phyloP scores from a whole-genome alignment of 2,797 vertebrate species.

The Mus caroli region DNA sequence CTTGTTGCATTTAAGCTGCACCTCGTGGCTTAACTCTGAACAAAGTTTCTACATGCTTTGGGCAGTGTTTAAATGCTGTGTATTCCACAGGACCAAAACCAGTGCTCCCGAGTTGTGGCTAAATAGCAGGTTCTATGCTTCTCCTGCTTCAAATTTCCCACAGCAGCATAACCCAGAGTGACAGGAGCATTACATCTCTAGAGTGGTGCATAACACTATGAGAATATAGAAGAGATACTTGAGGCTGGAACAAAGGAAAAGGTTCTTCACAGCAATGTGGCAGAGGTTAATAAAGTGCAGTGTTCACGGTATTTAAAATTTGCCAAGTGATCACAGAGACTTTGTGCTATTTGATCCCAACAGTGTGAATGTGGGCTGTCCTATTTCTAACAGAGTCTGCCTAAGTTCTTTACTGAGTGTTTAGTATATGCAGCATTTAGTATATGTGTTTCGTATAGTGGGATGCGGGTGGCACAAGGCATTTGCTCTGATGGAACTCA shows the following conservation, averaged over 20 bases:
- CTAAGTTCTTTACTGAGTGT: background rate
- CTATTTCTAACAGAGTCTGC: background rate
- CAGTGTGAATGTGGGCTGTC: background rate
- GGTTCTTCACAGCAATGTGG: background rate
- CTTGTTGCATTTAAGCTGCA: background rate
- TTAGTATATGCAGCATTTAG: too few species aligned
- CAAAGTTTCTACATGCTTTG: background rate
- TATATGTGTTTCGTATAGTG: background rate
- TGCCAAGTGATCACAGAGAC: slow-evolving; percentile 4
- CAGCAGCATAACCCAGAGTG: background rate
- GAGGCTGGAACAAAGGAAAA: background rate
- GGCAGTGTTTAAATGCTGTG: background rate
- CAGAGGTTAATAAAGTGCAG: background rate
- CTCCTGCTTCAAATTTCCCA: slow-evolving; percentile 34
- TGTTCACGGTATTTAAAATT: background rate
- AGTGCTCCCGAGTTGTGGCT: background rate
- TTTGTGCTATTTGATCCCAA: background rate
- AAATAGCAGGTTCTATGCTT: slow-evolving; percentile 32
- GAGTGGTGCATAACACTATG: background rate
- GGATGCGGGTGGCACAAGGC: too few species aligned
- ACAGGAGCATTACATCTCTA: background rate
- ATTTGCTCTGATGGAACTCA: background rate
- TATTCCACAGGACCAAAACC: background rate
- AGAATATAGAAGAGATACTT: background rate
- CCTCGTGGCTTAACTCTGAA: background rate